A percentile compares a stretch with the other conserved stretches of the same genome.
phyloP scores from a whole-genome alignment of 2,113 vertebrate species.

The Rhipidura dahli region DNA sequence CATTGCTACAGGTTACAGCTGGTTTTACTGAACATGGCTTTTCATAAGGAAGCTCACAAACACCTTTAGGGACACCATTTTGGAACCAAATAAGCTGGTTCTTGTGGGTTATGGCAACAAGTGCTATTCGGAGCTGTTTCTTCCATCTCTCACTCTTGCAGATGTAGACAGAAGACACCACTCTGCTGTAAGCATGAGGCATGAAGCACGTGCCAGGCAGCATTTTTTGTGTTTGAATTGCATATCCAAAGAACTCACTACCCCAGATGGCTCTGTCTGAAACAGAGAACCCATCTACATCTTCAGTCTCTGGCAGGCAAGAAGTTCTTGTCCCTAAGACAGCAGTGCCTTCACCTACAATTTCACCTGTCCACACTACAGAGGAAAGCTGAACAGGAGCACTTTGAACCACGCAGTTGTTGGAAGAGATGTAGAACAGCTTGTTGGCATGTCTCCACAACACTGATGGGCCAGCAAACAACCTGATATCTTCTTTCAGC shows the following conservation, averaged over 20 bases:
- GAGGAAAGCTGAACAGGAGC: conserved; percentile 74
- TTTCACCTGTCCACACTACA: conserved; percentile 77
- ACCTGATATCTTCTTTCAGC: conserved; percentile 68
- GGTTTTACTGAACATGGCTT: conserved; percentile 74
- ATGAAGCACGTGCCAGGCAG: conserved; percentile 73
- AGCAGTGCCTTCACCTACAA: conserved; percentile 69
- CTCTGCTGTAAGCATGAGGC: conserved; percentile 80
- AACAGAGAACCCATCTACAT: not conserved
- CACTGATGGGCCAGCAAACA: conserved; percentile 84
- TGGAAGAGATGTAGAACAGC: conserved; percentile 75
- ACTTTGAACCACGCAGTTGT: conserved; percentile 62
- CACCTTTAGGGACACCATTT: conserved; percentile 76
- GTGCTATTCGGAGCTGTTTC: conserved; percentile 60
- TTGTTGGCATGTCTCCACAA: conserved; percentile 77
- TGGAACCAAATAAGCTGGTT: conserved; percentile 87
- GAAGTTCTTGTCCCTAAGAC: conserved; percentile 73
- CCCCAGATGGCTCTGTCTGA: conserved; percentile 61
- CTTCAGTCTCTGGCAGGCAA: not conserved
- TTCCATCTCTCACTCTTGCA: conserved; percentile 57
- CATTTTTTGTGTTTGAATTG: conserved; percentile 68
- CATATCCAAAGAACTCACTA: conserved; percentile 69
- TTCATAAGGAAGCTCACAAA: conserved; percentile 84
- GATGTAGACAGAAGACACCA: conserved; percentile 74
- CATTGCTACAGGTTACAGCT: conserved; percentile 69
- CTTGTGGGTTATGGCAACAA: conserved; percentile 77